These are phyloP conservation scores for Raja brachyura DNA, from an alignment of 2,113 vertebrate species.

Conservation along the genomic window DNA sequence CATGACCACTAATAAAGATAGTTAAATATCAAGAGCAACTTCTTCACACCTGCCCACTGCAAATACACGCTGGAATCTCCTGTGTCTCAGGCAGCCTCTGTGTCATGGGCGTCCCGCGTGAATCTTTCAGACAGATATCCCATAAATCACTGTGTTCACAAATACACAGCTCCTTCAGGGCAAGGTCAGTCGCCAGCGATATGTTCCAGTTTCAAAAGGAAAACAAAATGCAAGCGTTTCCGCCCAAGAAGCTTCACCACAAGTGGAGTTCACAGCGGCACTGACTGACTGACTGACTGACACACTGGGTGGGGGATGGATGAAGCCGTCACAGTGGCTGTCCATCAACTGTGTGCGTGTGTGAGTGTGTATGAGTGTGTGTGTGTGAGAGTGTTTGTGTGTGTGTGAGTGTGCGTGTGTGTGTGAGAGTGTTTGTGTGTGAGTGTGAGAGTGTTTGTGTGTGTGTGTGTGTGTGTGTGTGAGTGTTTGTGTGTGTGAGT, in stretches of 20 bases:
- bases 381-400: too few relatives aligned
- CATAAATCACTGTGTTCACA: constrained; percentile 48
- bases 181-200: constrained; percentile 34
- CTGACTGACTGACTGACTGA: constrained; percentile 78
- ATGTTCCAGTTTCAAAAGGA: constrained; percentile 35
- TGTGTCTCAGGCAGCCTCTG: constrained; percentile 10
- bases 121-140: constrained; percentile 42
- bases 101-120: constrained; percentile 25
- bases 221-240: constrained; percentile 38
- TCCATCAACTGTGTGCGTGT: constrained; percentile 54
- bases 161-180: constrained; percentile 39
- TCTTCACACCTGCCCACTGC: constrained; percentile 38
- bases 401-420: too few relatives aligned
- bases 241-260: constrained; percentile 49
- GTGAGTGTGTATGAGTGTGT: neutral
- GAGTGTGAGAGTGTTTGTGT: too few relatives aligned
- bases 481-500: too few relatives aligned
- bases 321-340: constrained; percentile 61
- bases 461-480: too few relatives aligned
- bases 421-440: too few relatives aligned
- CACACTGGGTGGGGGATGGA: constrained; percentile 69
- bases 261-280: constrained; percentile 59
- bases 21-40: constrained; percentile 50
- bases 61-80: constrained; percentile 39
- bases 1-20: constrained; percentile 47